Base-by-base conservation (phyloP, 2,113 vertebrate genomes). In the Hippopotamus amphibius region DNA sequence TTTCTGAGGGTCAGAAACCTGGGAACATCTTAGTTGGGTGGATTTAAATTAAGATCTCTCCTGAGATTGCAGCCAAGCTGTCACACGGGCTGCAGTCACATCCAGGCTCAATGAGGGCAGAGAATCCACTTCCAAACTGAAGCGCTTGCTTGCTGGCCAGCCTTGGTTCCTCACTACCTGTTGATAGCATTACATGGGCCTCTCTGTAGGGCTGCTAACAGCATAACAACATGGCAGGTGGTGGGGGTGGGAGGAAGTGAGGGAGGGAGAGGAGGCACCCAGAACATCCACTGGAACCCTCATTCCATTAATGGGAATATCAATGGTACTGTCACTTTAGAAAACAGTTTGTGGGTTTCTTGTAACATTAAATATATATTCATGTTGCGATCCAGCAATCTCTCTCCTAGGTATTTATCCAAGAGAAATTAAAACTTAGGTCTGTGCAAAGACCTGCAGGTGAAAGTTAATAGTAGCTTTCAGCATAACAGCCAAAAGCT, bases 371-470 rank as follows among this genome's bases (percentile, higher is more conserved):
- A 46, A 77, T 43, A 82, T 66, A 82, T n/a, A 85, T 43, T 90
- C 74, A 69, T 59, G 24, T 92, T 92, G 50, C 37, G 46, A 95
- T 88, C 57, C 68, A 93, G n/a, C 12, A 33, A 53, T 59, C 53
- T 93, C 46, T 72, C 26, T 77, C 17, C 17, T 90, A 71, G 17
- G 21, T 83, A 66, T 80, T 95, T 84, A 80, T 53, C n/a, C 17
- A 93, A 93, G 28, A 95, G 41, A 95, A 83, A 72, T 87, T 50
- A 80, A 96, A 94, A 65, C 59, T 69, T 22, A 79, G 55, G n/a
- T 83, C 74, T 24, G 53, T 37, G 37, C 46, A 87, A 82, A 89
- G 43, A 85, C 7, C 57, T 87, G 2, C 63, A 84, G 24, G n/a
- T 88, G 46, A 59, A 95, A 16, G 13, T 71, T 57, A 72, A 59